Conservation (phyloP, 2,888 invertebrate species). For the Drosophila siamana region DNA sequence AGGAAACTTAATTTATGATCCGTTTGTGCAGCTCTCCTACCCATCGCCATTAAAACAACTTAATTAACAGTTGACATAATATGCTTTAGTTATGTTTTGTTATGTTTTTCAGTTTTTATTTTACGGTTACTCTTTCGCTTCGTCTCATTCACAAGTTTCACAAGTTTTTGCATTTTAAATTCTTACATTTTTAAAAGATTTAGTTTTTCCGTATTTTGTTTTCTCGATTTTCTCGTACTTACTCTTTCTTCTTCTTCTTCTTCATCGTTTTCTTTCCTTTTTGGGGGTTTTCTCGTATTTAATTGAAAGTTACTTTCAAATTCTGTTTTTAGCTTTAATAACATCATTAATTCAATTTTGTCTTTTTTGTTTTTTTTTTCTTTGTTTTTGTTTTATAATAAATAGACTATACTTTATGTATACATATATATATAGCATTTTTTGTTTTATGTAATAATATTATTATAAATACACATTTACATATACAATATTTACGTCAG, state of each 20-base stretch:
- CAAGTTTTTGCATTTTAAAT: conserved; percentile 68
- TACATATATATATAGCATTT: conserved; percentile 51
- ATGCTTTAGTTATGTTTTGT: conserved; percentile 72
- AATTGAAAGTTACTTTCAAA: conserved; percentile 81
- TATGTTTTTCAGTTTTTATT: conserved; percentile 48
- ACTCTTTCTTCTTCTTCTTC: conserved; percentile 18
- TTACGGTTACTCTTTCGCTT: conserved; percentile 35
- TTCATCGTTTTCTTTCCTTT: conserved; percentile 8
- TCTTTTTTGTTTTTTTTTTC: conserved; percentile 29
- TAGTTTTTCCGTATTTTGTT: conserved; percentile 31
- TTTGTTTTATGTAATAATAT: conserved; percentile 50
- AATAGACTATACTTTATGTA: conserved; percentile 63
- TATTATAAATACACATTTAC: conserved; percentile 80
- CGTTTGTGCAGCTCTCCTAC: conserved; percentile 25
- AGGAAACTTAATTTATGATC: conserved; percentile 53
- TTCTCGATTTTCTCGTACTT: conserved; percentile 34
- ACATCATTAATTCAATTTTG: conserved; percentile 68
- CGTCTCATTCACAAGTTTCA: conserved; percentile 48
- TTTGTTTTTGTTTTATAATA: conserved; percentile 46
- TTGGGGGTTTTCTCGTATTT: conserved; percentile 60
- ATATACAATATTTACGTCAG: conserved; percentile 77
- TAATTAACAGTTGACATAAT: conserved; percentile 80
- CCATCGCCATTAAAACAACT: conserved; percentile 71
- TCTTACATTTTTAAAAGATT: conserved; percentile 70
- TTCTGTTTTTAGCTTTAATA: conserved; percentile 72